phyloP scores from a whole-genome alignment of 2,797 vertebrate genomes.

The Hirundo rustica region DNA sequence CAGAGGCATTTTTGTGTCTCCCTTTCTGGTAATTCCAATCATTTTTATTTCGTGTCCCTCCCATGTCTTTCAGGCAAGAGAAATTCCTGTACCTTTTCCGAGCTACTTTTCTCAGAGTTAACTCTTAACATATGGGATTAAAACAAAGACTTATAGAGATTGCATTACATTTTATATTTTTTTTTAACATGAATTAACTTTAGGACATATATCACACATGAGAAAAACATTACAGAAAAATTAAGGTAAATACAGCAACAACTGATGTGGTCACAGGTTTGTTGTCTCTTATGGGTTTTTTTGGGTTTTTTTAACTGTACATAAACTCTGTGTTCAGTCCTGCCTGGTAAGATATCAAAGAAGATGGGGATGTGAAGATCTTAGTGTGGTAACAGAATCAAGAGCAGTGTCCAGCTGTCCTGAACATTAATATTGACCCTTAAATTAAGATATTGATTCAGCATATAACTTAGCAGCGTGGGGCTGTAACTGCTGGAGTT shows the following conservation, averaged over 20 bases:
- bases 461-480: too few species aligned
- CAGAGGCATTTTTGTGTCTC: too few species aligned
- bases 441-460: not conserved
- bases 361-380: not conserved
- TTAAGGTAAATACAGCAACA: not conserved
- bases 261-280: not conserved
- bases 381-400: not conserved
- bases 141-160: too few species aligned
- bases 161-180: too few species aligned
- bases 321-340: not conserved
- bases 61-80: too few species aligned
- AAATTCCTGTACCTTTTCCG: too few species aligned
- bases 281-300: not conserved
- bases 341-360: not conserved
- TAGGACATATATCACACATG: too few species aligned
- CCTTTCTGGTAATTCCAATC: too few species aligned
- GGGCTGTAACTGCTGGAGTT: not conserved
- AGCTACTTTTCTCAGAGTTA: too few species aligned
- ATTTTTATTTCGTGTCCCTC: too few species aligned
- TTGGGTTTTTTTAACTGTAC: fast-evolving
- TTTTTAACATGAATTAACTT: too few species aligned
- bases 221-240: not conserved
- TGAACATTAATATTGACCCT: not conserved
- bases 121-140: too few species aligned
- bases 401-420: not conserved